A percentile compares a stretch with the other conserved stretches of the same genome.
phyloP scores from a whole-genome alignment of 2,113 vertebrate genomes.

The Tinamus guttatus region DNA sequence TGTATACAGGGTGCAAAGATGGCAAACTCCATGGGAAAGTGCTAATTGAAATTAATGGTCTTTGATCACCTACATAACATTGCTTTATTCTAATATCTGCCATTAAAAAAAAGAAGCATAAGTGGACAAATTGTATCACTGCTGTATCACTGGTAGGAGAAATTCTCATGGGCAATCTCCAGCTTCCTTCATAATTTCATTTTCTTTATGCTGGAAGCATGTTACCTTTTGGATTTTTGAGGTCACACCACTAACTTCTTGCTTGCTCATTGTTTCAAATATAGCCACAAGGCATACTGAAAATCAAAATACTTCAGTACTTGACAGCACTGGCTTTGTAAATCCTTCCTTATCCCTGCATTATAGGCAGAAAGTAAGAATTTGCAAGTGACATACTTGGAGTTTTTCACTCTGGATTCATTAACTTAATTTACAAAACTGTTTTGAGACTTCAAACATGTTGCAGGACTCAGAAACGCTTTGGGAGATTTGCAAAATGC shows the following conservation, averaged over 20 bases:
- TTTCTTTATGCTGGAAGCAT: neutral
- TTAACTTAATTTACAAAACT: slow-evolving; percentile 44
- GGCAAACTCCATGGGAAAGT: neutral
- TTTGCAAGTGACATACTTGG: slow-evolving; percentile 52
- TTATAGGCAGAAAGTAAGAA: slow-evolving; percentile 14
- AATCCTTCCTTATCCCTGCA: slow-evolving; percentile 53
- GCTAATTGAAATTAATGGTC: neutral
- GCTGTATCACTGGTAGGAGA: neutral
- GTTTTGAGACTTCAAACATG: slow-evolving; percentile 25
- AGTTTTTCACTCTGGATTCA: neutral
- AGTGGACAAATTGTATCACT: neutral
- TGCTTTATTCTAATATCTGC: neutral
- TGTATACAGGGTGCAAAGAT: neutral
- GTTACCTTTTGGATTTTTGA: neutral
- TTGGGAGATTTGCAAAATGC: slow-evolving; percentile 15
- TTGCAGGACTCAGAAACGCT: neutral
- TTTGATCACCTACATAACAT: neutral
- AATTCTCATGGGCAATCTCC: neutral
- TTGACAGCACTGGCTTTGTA: neutral
- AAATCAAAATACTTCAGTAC: slow-evolving; percentile 27
- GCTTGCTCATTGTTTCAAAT: neutral
- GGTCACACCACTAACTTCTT: neutral
- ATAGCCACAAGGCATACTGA: neutral
- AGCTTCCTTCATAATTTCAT: neutral
- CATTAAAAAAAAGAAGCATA: neutral